Evolutionary conservation across 2,888 invertebrate species (phyloP).

Genomic region (Aleiodes alternator): DNA sequence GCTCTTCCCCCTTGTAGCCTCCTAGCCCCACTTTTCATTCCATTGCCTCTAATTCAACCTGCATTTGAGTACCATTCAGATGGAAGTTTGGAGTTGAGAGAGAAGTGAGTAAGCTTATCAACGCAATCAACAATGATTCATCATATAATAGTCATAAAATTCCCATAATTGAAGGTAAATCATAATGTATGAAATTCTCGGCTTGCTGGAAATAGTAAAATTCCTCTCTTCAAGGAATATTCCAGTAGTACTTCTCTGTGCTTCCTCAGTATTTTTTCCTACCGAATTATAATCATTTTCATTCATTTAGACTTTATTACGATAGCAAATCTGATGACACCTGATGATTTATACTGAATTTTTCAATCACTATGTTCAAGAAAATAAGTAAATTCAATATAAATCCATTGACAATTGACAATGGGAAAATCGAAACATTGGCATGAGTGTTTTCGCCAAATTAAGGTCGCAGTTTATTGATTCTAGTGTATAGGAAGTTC

Average conservation of each 20-base stretch:
- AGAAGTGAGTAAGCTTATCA: too few species aligned
- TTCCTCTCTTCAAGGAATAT: conserved; percentile 21
- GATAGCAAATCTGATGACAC: conserved; percentile 30
- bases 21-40: background rate
- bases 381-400: background rate
- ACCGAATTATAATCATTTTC: conserved; percentile 41
- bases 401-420: too few species aligned
- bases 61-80: too few species aligned
- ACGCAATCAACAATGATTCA: too few species aligned
- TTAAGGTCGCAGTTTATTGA: conserved; percentile 20
- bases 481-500: too few species aligned
- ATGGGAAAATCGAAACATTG: background rate
- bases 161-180: background rate
- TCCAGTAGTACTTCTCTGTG: background rate
- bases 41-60: background rate
- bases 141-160: too few species aligned
- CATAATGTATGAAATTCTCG: background rate
- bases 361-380: conserved; percentile 28
- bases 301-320: conserved; percentile 45
- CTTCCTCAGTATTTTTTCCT: conserved; percentile 23
- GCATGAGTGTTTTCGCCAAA: background rate
- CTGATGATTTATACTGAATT: conserved; percentile 25
- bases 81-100: too few species aligned
- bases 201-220: background rate
- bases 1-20: conserved; percentile 45